Conservation (phyloP, 2,797 vertebrate species). For the Oreochromis mossambicus region DNA sequence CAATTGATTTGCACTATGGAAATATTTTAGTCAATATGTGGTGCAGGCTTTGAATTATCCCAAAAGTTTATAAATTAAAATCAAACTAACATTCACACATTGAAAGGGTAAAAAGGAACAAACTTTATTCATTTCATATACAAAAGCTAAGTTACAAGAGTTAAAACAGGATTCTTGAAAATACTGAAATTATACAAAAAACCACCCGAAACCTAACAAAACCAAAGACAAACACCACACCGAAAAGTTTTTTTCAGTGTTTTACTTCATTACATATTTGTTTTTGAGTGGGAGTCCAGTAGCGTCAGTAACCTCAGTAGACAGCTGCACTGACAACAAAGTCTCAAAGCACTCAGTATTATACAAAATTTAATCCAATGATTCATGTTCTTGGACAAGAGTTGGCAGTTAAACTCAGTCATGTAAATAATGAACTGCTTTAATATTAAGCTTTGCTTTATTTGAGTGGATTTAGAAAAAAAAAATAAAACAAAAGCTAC, state of each 20-base stretch:
- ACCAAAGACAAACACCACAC: neutral
- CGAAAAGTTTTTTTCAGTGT: rapidly evolving
- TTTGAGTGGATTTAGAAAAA: neutral
- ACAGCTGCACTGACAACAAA: neutral
- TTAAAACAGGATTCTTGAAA: neutral
- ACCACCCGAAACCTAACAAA: rapidly evolving
- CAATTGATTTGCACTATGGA: neutral
- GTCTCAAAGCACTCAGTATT: rapidly evolving
- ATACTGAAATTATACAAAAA: neutral
- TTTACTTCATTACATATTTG: neutral
- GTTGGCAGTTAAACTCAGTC: neutral
- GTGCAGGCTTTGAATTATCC: rapidly evolving
- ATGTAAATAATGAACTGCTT: neutral
- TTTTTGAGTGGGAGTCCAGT: neutral
- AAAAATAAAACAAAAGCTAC: rapidly evolving
- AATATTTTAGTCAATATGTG: neutral
- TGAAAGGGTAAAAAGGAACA: neutral
- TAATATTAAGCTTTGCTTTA: neutral
- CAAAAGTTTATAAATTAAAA: rapidly evolving
- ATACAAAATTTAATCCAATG: rapidly evolving
- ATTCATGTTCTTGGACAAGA: rapidly evolving
- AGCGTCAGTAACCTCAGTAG: rapidly evolving
- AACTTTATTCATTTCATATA: rapidly evolving
- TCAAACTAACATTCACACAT: neutral
- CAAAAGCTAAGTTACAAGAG: neutral